Conservation (phyloP, 2,888 invertebrate genomes). For the Apamea crenata region DNA sequence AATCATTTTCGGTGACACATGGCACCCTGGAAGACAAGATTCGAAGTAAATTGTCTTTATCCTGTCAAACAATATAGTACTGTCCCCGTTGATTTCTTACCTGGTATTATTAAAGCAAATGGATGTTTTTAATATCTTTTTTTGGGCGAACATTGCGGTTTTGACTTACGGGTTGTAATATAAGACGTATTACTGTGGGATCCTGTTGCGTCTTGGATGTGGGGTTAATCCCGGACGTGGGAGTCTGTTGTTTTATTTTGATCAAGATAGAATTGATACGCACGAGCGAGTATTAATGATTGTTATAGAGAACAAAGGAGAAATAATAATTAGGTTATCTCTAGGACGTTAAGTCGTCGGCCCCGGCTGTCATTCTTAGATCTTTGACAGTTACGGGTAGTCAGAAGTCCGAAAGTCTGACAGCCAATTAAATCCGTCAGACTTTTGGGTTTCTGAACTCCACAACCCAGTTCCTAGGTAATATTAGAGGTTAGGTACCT, state of each 20-base stretch:
- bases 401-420: neutral
- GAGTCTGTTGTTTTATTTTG: neutral
- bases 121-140: neutral
- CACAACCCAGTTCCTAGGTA: neutral
- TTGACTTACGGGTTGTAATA: constrained; percentile 8
- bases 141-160: neutral
- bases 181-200: constrained; percentile 8
- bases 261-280: neutral
- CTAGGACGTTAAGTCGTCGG: neutral
- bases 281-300: neutral
- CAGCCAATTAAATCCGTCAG: neutral
- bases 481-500: too few species aligned
- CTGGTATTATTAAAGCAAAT: neutral
- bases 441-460: neutral
- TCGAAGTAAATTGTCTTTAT: constrained; percentile 19
- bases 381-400: neutral
- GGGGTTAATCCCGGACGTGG: constrained; percentile 4
- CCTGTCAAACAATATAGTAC: constrained; percentile 19
- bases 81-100: constrained; percentile 14
- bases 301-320: neutral
- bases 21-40: neutral
- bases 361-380: neutral
- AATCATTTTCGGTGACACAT: constrained; percentile 12
- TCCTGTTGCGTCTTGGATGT: constrained; percentile 1
- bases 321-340: neutral